Base-by-base conservation (phyloP, 2,113 vertebrate species). In the Ceyx melanurus region DNA sequence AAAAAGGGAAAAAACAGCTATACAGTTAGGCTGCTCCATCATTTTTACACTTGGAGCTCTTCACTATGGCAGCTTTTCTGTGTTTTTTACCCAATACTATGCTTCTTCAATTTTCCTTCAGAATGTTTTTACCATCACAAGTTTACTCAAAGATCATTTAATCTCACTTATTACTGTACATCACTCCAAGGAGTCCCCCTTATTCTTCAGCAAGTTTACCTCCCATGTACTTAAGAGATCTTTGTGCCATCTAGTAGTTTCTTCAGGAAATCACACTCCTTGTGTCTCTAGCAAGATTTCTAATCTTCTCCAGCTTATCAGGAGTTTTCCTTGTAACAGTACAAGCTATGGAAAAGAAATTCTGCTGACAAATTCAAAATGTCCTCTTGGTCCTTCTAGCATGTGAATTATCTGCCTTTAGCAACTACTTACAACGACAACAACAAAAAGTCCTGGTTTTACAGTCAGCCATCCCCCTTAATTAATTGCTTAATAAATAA, bases 281-380 rank as follows among this genome's bases (percentile, higher is more conserved):
- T 1, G 0, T 58, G 45, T 64, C 61, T 54, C 40, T 87, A 35
- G 48, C 68, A 67, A 74, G 50, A 51, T 42, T 90, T 70, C 57
- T 91, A 19, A 93, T 73, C 42, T 86, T 67, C 60, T 84, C 31
- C 45, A 86, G 45, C 28, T 73, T 90, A 77, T 61, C 86, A 89
- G 48, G 31, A 82, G 53, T 80, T 82, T 84, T 92, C 21, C 81
- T 65, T 72, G 13, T 46, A 78, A 72, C 35, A 72, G 43, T 64
- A n/a, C 18, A 91, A 91, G 70, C 61, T 84, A 72, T 5, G 31
- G 46, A 54, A 21, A 82, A 77, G 28, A 88, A 82, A 89, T 85
- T 88, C 51, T 92, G 87, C 71, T 91, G 78, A 89, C 42, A 82
- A 68, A 85, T 86, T 82, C 62, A 56, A 50, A 82, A 62, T 37